Base-by-base conservation (phyloP, 2,888 invertebrate species). In the Aphodius sticticus region DNA sequence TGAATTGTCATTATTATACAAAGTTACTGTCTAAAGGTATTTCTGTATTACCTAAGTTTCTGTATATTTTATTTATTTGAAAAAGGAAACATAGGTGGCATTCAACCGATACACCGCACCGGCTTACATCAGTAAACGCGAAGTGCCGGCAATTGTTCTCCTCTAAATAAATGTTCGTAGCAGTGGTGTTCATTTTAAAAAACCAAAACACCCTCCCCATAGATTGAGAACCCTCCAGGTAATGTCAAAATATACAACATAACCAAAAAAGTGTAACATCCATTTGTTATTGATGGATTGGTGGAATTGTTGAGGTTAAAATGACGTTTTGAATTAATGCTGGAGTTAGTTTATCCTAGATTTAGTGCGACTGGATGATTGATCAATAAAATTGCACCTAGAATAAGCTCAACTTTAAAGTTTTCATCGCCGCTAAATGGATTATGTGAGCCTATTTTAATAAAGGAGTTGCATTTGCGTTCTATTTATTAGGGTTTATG, bases 311-410 rank as follows among this genome's bases (percentile, higher is more conserved):
- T 0, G 53, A 53, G 53, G 1, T 53, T 53, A 1, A 53, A 53
- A 26, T 26, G 26, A 26, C 26, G 26, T 53, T 53, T 53, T 53
- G 12, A 53, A 53, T 53, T 53, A 53, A 53, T 26, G 53, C 53
- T 53, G 53, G 53, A 12, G 7, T 53, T 53, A 53, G 53, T 53
- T 53, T 53, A 53, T 53, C 53, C 53, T 7, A 53, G 53, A 53
- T 53, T 53, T 79, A 77, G 76, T 79, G 76, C 37, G 16, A 16
- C 69, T 77, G 69, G 37, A 69, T 69, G 78, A 76, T 80, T 78
- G 80, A 80, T 80, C 80, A 80, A 80, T 80, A 80, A 80, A 80
- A 76, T 78, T 80, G 80, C 78, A 80, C 80, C 70, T 70, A 78
- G 78, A n/a, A 78, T 69, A 26, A 53, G 53, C 12, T 7, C 53